These are phyloP conservation scores for Sarotherodon lohbergeri DNA, from an alignment of 2,113 vertebrate species.

Conservation along the genomic window DNA sequence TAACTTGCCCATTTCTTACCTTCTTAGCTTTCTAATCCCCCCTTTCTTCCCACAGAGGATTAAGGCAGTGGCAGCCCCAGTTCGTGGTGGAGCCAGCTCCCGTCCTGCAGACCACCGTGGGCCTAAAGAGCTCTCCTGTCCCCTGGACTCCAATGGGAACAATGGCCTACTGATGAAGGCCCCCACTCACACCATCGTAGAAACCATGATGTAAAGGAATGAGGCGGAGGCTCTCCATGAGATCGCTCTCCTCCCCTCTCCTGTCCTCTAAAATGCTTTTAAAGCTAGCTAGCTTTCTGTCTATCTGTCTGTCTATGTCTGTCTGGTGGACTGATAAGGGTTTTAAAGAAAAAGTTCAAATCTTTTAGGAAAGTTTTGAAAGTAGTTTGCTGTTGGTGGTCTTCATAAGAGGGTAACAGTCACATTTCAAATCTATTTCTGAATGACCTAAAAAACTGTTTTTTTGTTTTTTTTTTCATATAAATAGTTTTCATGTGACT, in stretches of 20 bases:
- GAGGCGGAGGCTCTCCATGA: slow-evolving; percentile 75
- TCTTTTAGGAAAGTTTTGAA: slow-evolving; percentile 33
- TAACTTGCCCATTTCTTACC: background rate
- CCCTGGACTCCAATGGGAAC: slow-evolving; percentile 78
- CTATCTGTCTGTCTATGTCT: slow-evolving; percentile 46
- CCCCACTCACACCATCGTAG: slow-evolving; percentile 93
- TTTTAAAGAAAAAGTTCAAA: slow-evolving; percentile 42
- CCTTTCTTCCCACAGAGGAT: slow-evolving; percentile 78
- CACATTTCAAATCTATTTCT: slow-evolving; percentile 45
- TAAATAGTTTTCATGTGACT: slow-evolving; percentile 4
- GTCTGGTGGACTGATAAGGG: slow-evolving; percentile 62
- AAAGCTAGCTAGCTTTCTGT: slow-evolving; percentile 56
- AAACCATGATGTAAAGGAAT: slow-evolving; percentile 95
- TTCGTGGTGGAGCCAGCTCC: slow-evolving; percentile 75
- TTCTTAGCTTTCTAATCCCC: background rate
- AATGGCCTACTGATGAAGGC: slow-evolving; percentile 81
- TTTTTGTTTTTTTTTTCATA: background rate
- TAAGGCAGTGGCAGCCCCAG: slow-evolving; percentile 88
- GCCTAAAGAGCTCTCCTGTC: slow-evolving; percentile 60
- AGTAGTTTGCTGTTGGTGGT: slow-evolving; percentile 11
- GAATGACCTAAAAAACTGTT: background rate
- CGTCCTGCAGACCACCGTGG: slow-evolving; percentile 65
- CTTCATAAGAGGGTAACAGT: slow-evolving; percentile 7
- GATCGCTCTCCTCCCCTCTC: slow-evolving; percentile 75
- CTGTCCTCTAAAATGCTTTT: slow-evolving; percentile 40